Percentiles rank a stretch among this genome's conserved stretches.
These are phyloP conservation scores for Danaus chrysippus DNA, from an alignment of 2,888 invertebrate species.

Conservation along the genomic window DNA sequence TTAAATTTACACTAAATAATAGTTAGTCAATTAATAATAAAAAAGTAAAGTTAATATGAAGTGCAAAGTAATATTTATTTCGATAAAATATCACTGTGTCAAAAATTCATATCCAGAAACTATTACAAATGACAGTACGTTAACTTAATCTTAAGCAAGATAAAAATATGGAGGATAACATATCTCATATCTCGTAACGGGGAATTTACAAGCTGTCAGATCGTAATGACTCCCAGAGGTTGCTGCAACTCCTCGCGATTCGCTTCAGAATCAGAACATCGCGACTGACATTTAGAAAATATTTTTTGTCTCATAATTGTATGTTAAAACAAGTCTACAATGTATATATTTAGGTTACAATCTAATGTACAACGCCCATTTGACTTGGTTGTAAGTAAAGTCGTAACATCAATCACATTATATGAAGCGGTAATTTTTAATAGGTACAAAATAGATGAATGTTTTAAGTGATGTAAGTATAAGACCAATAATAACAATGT, in stretches of 20 bases:
- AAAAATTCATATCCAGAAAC: not conserved
- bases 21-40: too few relatives aligned
- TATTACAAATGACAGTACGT: conserved; percentile 48
- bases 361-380: too few relatives aligned
- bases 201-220: conserved; percentile 79
- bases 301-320: not conserved
- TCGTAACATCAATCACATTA: too few relatives aligned
- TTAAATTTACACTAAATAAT: too few relatives aligned
- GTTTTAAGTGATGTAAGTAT: not conserved
- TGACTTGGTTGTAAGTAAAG: too few relatives aligned
- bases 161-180: conserved; percentile 39
- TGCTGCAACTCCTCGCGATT: conserved; percentile 48
- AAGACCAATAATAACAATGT: not conserved
- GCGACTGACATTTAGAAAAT: conserved; percentile 39
- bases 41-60: too few relatives aligned
- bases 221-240: conserved; percentile 76
- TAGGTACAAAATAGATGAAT: not conserved
- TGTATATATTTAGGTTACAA: too few relatives aligned
- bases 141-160: conserved; percentile 50
- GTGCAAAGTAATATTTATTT: too few relatives aligned
- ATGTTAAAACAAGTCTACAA: too few relatives aligned
- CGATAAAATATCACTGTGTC: too few relatives aligned
- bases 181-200: conserved; percentile 79
- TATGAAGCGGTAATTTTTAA: too few relatives aligned
- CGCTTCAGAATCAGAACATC: conserved; percentile 37